Conservation (phyloP, 2,888 invertebrate genomes). For the Bellardia bayeri region DNA sequence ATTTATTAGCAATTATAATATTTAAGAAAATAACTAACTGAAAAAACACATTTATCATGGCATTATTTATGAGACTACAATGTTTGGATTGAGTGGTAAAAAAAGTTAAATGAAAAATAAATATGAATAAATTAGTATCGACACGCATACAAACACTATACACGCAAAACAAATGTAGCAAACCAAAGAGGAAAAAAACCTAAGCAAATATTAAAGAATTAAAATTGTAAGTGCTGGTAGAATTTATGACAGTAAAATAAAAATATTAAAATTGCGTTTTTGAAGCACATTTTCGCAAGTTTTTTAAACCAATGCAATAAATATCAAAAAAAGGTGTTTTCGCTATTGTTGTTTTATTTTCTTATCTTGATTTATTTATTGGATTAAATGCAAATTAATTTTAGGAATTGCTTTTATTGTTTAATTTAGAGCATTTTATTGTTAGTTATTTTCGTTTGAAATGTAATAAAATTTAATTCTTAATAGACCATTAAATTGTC, state of each 20-base stretch:
- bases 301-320: not conserved
- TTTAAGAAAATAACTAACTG: slow-evolving; percentile 43
- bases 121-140: slow-evolving; percentile 68
- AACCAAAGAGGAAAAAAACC: slow-evolving; percentile 5
- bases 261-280: slow-evolving; percentile 31
- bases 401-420: slow-evolving; percentile 10
- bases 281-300: slow-evolving; percentile 12
- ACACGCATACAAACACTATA: slow-evolving; percentile 62
- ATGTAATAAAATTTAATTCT: slow-evolving; percentile 50
- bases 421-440: not conserved
- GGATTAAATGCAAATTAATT: slow-evolving; percentile 50
- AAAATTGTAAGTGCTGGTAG: slow-evolving; percentile 59
- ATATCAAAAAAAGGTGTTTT: not conserved
- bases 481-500: slow-evolving; percentile 66
- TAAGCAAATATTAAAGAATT: slow-evolving; percentile 21
- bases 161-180: slow-evolving; percentile 63
- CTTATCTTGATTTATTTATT: slow-evolving; percentile 44
- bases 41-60: slow-evolving; percentile 66
- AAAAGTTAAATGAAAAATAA: slow-evolving; percentile 42
- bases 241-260: slow-evolving; percentile 62
- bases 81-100: slow-evolving; percentile 43
- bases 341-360: slow-evolving; percentile 18
- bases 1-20: slow-evolving; percentile 72
- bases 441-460: not conserved
- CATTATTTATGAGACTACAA: slow-evolving; percentile 70